Evolutionary conservation across 2,797 vertebrate genomes (phyloP).

Genomic region (Oreonectes daqikongensis): DNA sequence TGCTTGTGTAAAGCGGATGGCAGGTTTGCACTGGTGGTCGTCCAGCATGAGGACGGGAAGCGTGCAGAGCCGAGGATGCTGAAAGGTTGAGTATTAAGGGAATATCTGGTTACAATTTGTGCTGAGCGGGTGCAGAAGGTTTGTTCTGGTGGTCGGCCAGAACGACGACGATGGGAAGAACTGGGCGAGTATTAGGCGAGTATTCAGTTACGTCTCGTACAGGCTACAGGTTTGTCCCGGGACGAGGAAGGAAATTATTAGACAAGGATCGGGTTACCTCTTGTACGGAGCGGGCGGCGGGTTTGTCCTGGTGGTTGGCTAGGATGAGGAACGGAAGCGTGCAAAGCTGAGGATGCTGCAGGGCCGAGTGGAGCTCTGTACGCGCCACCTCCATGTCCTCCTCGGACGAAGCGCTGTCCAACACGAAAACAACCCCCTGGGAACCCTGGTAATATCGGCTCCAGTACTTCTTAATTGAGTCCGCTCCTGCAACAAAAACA

Average conservation of each 20-base stretch:
- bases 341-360: conserved; percentile 88
- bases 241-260: conserved; percentile 32
- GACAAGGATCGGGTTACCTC: conserved; percentile 73
- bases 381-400: conserved; percentile 86
- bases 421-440: conserved; percentile 87
- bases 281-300: conserved; percentile 84
- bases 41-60: background rate
- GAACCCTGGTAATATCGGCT: conserved; percentile 91
- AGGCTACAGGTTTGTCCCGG: conserved; percentile 14
- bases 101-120: conserved; percentile 2
- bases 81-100: conserved; percentile 79
- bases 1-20: conserved; percentile 85
- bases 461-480: conserved; percentile 90
- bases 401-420: conserved; percentile 88
- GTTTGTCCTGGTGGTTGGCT: conserved; percentile 91
- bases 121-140: background rate
- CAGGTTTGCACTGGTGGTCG: conserved; percentile 80
- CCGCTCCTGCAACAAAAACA: conserved; percentile 73
- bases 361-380: conserved; percentile 86
- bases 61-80: conserved; percentile 87
- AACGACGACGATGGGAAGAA: conserved; percentile 6
- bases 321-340: conserved; percentile 89
- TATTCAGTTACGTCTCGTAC: conserved; percentile 19
- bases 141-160: background rate
- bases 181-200: conserved; percentile 12